Percentiles rank a stretch among this genome's conserved stretches.
Evolutionary conservation across 2,797 vertebrate genomes (phyloP).

Genomic region (Ataeniobius toweri): DNA sequence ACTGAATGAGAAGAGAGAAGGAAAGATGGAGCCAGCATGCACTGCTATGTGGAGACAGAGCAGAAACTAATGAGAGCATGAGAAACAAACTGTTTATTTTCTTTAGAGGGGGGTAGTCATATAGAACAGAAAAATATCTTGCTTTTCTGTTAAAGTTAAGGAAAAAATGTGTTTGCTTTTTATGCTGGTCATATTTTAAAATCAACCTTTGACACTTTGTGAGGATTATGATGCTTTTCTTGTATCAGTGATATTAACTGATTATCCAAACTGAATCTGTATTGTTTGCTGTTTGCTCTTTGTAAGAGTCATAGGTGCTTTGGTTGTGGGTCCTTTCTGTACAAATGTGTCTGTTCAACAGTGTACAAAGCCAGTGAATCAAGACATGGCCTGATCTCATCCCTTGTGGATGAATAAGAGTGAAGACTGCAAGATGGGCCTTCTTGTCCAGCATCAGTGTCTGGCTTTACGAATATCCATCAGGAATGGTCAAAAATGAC

Average conservation of each 20-base stretch:
- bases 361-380: neutral
- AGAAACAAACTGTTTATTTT: constrained; percentile 50
- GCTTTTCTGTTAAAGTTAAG: constrained; percentile 18
- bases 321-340: neutral
- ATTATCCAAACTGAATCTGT: neutral
- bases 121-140: constrained; percentile 12
- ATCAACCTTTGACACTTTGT: constrained; percentile 4
- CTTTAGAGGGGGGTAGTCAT: constrained; percentile 18
- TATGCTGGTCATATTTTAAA: constrained; percentile 10
- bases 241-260: neutral
- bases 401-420: too few relatives aligned
- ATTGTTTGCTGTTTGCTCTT: neutral
- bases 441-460: neutral
- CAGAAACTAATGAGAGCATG: constrained; percentile 52
- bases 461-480: neutral
- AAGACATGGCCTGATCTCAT: neutral
- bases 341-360: neutral
- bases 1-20: constrained; percentile 56
- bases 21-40: constrained; percentile 38
- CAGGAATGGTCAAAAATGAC: neutral
- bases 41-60: constrained; percentile 17
- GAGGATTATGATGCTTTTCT: neutral
- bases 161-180: neutral
- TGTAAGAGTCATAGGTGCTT: neutral
- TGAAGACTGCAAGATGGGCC: neutral